Conservation (phyloP, 2,888 invertebrate species). For the Drosophila mulleri region DNA sequence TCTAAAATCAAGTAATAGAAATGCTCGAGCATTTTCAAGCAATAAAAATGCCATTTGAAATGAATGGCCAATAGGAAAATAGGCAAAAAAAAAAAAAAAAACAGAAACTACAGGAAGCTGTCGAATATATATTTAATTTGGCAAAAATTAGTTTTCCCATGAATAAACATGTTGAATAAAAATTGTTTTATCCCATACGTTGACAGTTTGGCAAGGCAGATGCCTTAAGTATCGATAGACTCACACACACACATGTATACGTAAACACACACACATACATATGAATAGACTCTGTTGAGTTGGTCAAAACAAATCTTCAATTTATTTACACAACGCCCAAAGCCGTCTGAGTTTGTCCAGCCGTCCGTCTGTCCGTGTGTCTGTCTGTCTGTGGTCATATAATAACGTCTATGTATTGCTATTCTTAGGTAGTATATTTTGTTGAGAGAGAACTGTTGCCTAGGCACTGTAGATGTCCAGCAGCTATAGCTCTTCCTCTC, state of each 20-base stretch:
- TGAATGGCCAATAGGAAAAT: not conserved
- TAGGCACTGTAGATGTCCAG: constrained; percentile 18
- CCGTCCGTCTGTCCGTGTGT: not conserved
- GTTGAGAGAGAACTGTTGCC: not conserved
- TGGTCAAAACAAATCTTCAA: constrained; percentile 21
- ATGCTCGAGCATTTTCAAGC: not conserved
- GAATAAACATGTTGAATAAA: constrained; percentile 11
- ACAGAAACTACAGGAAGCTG: not conserved
- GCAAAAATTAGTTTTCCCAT: constrained; percentile 9
- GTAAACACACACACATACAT: not conserved
- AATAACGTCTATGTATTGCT: constrained; percentile 14
- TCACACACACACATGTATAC: not conserved
- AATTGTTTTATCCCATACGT: constrained; percentile 1
- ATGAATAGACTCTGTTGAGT: not conserved
- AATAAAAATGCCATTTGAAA: not conserved
- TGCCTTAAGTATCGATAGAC: not conserved
- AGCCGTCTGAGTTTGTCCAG: constrained; percentile 10
- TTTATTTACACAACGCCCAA: constrained; percentile 31
- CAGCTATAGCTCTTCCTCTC: constrained; percentile 57
- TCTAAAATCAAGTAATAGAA: not conserved
- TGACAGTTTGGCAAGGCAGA: constrained; percentile 6
- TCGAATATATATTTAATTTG: constrained; percentile 11
- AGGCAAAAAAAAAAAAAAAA: no score
- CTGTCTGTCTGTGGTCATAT: constrained; percentile 14
- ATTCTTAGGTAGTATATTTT: constrained; percentile 2